phyloP scores from a whole-genome alignment of 2,113 vertebrate species.

The Rynchops niger region DNA sequence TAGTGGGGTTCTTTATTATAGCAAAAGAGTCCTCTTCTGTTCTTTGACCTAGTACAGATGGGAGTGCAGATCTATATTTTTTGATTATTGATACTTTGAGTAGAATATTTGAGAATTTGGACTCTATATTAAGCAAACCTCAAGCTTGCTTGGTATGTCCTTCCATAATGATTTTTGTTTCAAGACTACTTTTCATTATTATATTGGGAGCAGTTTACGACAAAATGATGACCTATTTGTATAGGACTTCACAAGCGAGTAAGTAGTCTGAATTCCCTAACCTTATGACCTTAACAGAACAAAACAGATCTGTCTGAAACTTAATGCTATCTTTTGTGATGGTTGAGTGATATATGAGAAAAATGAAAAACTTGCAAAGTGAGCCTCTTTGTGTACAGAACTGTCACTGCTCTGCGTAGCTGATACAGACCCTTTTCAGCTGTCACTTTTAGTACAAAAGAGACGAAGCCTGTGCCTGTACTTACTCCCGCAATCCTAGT shows the following conservation, averaged over 20 bases:
- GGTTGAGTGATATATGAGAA: not conserved
- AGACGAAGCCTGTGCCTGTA: not conserved
- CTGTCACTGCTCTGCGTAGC: not conserved
- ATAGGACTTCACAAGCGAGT: not conserved
- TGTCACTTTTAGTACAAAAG: slow-evolving; percentile 28
- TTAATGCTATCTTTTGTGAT: not conserved
- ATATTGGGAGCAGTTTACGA: not conserved
- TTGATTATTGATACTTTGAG: not conserved
- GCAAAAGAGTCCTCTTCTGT: not conserved
- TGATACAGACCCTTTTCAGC: slow-evolving; percentile 14
- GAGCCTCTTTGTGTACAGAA: not conserved
- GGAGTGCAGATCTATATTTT: not conserved
- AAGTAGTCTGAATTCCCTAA: not conserved
- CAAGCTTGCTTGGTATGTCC: not conserved
- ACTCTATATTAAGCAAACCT: not conserved
- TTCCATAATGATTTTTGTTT: not conserved
- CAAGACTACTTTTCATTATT: not conserved
- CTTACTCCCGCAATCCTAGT: not conserved
- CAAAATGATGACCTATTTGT: not conserved
- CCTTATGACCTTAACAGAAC: not conserved
- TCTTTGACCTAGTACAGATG: not conserved
- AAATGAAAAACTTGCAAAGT: not conserved
- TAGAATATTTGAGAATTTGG: not conserved
- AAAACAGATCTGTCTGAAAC: not conserved
- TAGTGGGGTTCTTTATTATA: not conserved